Evolutionary conservation across 2,888 invertebrate species (phyloP).

Genomic region (Oxycera nigricornis): DNA sequence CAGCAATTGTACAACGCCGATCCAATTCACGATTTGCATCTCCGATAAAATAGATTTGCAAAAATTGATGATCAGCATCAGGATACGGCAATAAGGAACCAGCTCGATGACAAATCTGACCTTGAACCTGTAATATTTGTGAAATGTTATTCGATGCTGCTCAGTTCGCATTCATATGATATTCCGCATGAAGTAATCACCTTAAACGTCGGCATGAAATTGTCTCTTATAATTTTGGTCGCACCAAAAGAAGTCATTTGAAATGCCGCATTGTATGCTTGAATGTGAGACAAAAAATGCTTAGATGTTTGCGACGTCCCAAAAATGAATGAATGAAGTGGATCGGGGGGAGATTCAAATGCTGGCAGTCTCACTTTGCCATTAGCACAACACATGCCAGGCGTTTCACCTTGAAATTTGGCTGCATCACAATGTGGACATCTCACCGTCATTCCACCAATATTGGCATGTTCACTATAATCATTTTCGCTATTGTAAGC

Average conservation of each 20-base stretch:
- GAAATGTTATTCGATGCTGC: not conserved
- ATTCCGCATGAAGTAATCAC: too few species aligned
- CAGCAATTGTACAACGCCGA: too few species aligned
- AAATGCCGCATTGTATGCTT: not conserved
- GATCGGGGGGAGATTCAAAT: constrained; percentile 1
- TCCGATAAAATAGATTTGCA: constrained; percentile 1
- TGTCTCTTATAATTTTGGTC: not conserved
- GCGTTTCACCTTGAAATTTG: not conserved
- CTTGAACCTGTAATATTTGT: not conserved
- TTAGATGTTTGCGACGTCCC: not conserved
- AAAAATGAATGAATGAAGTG: not conserved
- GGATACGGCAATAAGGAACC: not conserved
- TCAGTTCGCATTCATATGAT: too few species aligned
- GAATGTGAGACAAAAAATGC: not conserved
- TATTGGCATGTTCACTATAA: not conserved
- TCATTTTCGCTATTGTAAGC: not conserved
- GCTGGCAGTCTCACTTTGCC: constrained; percentile 6
- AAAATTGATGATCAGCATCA: not conserved
- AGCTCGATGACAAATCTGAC: not conserved
- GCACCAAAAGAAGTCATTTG: too few species aligned
- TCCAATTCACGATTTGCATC: not conserved
- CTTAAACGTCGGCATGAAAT: not conserved
- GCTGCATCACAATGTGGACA: constrained; percentile 2
- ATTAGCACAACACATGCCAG: not conserved
- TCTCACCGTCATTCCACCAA: not conserved